phyloP scores from a whole-genome alignment of 2,797 vertebrate genomes.

The Lagodon rhomboides region DNA sequence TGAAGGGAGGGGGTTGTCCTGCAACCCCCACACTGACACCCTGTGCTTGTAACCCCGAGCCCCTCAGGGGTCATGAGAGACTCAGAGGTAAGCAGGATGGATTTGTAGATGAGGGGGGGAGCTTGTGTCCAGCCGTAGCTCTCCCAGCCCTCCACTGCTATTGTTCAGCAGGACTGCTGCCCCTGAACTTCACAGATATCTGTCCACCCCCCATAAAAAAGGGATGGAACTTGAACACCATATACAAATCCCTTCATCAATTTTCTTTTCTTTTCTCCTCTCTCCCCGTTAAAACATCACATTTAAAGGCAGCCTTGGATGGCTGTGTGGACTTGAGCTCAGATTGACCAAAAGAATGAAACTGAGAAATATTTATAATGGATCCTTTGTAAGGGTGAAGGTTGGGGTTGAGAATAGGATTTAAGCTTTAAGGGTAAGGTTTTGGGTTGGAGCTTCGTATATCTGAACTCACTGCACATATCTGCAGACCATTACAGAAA shows the following conservation, averaged over 20 bases:
- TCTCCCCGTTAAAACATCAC: background rate
- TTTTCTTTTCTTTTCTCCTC: background rate
- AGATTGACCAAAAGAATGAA: slow-evolving; percentile 1
- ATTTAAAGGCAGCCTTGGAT: background rate
- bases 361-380: background rate
- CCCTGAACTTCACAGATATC: slow-evolving; percentile 80
- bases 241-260: slow-evolving; percentile 20
- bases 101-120: slow-evolving; percentile 65
- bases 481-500: background rate
- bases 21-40: slow-evolving; percentile 65
- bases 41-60: slow-evolving; percentile 67
- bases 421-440: background rate
- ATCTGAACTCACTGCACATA: background rate
- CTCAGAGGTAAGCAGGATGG: slow-evolving; percentile 75
- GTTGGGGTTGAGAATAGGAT: background rate
- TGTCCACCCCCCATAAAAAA: slow-evolving; percentile 31
- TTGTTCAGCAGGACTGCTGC: slow-evolving; percentile 69
- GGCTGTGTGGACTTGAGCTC: background rate
- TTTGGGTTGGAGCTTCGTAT: background rate
- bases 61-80: slow-evolving; percentile 82
- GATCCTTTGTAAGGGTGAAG: background rate
- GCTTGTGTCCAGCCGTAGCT: slow-evolving; percentile 66
- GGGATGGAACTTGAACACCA: background rate
- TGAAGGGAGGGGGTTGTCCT: slow-evolving; percentile 55
- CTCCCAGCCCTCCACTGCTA: slow-evolving; percentile 51